phyloP scores from a whole-genome alignment of 2,113 vertebrate genomes.

The Proterorhinus semilunaris region DNA sequence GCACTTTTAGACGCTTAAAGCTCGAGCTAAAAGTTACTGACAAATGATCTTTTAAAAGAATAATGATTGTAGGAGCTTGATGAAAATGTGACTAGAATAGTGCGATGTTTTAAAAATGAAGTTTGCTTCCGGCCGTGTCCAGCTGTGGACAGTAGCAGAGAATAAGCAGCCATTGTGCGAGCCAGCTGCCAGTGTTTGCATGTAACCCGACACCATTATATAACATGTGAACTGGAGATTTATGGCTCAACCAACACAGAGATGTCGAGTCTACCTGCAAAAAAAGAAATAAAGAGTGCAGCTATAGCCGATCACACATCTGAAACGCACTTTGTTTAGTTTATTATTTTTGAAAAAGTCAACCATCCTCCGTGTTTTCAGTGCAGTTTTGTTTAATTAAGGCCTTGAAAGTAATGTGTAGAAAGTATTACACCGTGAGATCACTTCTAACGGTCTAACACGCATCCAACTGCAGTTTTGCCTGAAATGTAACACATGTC shows the following conservation, averaged over 20 bases:
- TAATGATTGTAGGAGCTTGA: neutral
- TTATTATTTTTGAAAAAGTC: neutral
- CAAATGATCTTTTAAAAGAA: neutral
- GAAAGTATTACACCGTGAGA: no score
- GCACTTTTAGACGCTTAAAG: neutral
- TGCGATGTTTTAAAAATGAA: neutral
- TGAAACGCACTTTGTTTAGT: no score
- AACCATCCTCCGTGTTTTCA: no score
- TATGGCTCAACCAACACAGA: constrained; percentile 2
- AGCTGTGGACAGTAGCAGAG: constrained; percentile 27
- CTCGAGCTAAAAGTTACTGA: neutral
- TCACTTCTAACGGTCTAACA: no score
- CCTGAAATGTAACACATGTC: no score
- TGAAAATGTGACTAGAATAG: neutral
- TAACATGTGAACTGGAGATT: constrained; percentile 11
- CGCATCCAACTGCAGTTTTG: no score
- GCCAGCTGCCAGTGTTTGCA: constrained; percentile 39
- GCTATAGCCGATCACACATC: neutral
- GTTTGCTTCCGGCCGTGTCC: neutral
- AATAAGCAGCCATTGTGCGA: constrained; percentile 35
- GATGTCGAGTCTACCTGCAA: constrained; percentile 27
- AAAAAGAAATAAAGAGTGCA: constrained; percentile 13
- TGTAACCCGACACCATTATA: constrained; percentile 47
- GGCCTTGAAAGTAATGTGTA: no score
- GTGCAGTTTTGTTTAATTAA: no score